Conservation (phyloP, 2,888 invertebrate species). For the Leptinotarsa haldemani region DNA sequence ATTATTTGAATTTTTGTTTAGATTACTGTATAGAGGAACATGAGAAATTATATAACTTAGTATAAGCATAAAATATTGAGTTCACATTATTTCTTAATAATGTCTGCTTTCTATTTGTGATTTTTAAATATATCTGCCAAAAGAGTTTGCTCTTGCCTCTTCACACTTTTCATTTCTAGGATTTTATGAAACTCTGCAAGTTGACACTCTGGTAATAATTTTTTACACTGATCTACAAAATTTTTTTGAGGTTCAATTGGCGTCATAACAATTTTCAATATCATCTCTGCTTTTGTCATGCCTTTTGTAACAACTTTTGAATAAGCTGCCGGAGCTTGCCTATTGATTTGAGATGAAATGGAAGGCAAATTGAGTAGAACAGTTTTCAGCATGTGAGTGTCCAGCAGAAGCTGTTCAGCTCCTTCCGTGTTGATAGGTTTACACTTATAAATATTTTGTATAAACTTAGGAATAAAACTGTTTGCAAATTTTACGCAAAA, state of each 20-base stretch:
- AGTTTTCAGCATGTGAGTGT: constrained; percentile 94
- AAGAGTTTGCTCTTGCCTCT: constrained; percentile 70
- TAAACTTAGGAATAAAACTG: constrained; percentile 94
- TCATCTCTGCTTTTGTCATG: constrained; percentile 99
- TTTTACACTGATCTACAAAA: constrained; percentile 90
- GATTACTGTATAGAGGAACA: too few relatives aligned
- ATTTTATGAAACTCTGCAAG: constrained; percentile 93
- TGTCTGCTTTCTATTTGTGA: constrained; percentile 40
- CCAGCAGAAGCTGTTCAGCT: constrained; percentile 93
- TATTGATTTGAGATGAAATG: constrained; percentile 86
- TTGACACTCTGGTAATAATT: constrained; percentile 90
- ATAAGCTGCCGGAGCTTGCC: constrained; percentile 91
- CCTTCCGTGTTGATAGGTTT: constrained; percentile 90
- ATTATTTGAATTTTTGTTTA: too few relatives aligned
- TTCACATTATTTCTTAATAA: too few relatives aligned
- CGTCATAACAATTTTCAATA: constrained; percentile 98
- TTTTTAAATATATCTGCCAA: constrained; percentile 71
- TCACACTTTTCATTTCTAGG: constrained; percentile 91
- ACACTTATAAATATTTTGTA: constrained; percentile 90
- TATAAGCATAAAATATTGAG: too few relatives aligned
- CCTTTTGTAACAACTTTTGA: constrained; percentile 78
- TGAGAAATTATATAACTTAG: too few relatives aligned
- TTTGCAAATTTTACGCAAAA: constrained; percentile 97
- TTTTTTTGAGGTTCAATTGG: constrained; percentile 83
- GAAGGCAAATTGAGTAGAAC: constrained; percentile 94